These are phyloP conservation scores for Neocrepidodera transversa DNA, from an alignment of 2,888 invertebrate species.

Conservation along the genomic window DNA sequence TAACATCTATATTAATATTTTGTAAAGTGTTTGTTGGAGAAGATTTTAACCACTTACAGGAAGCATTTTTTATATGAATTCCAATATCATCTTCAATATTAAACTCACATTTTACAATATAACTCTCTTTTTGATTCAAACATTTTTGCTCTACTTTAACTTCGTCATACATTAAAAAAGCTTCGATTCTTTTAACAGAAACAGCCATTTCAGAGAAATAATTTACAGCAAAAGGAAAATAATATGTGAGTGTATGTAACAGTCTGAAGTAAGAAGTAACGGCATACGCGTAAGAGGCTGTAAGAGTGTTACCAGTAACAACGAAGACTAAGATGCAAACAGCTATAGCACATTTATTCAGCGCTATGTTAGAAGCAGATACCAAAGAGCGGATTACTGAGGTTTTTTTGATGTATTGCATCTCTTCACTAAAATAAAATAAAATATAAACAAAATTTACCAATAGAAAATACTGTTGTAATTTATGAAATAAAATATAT, in stretches of 20 bases:
- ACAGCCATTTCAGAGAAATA: slow-evolving; percentile 71
- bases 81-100: not conserved
- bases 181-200: slow-evolving; percentile 61
- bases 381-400: slow-evolving; percentile 71
- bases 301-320: slow-evolving; percentile 65
- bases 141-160: slow-evolving; percentile 4
- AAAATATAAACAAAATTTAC: not conserved
- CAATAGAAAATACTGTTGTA: not conserved
- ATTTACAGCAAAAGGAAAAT: slow-evolving; percentile 68
- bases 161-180: slow-evolving; percentile 59
- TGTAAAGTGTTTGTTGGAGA: slow-evolving; percentile 60
- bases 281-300: slow-evolving; percentile 73
- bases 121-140: not conserved
- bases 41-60: slow-evolving; percentile 69
- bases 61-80: slow-evolving; percentile 58
- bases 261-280: slow-evolving; percentile 77
- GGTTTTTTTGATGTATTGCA: slow-evolving; percentile 68
- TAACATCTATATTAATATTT: slow-evolving; percentile 69
- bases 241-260: slow-evolving; percentile 70
- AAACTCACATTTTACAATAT: no score
- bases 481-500: no score
- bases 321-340: slow-evolving; percentile 80
- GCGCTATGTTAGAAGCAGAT: slow-evolving; percentile 73
- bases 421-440: slow-evolving; percentile 67
- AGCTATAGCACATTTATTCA: slow-evolving; percentile 83